phyloP scores from a whole-genome alignment of 2,113 vertebrate species.

The Chloropsis hardwickii region DNA sequence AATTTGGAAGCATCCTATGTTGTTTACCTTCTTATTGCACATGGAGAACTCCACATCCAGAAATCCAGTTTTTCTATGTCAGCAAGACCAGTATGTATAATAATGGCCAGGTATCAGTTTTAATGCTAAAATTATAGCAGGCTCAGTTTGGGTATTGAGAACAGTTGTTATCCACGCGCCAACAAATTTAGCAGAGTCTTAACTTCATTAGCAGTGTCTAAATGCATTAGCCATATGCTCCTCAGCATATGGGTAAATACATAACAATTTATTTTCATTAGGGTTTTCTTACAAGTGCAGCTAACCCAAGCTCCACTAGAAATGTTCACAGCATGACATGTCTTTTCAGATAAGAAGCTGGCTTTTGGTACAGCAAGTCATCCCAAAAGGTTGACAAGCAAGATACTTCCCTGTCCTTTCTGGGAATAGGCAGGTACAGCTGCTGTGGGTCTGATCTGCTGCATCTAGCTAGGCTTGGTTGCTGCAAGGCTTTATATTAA shows the following conservation, averaged over 20 bases:
- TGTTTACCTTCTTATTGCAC: not conserved
- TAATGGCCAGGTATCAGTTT: slow-evolving; percentile 20
- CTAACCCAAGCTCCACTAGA: slow-evolving; percentile 18
- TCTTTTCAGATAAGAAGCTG: slow-evolving; percentile 24
- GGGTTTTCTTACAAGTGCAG: slow-evolving; percentile 40
- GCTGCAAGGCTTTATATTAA: not conserved
- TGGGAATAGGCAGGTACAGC: not conserved
- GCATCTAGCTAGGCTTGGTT: not conserved
- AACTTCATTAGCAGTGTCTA: slow-evolving; percentile 69
- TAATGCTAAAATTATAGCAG: slow-evolving; percentile 20
- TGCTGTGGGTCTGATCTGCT: not conserved
- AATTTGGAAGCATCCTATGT: not conserved
- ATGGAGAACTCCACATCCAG: not conserved
- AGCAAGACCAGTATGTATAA: not conserved
- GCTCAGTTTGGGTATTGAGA: slow-evolving; percentile 22
- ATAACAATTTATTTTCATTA: slow-evolving; percentile 73
- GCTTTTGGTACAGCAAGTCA: not conserved
- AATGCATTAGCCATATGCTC: slow-evolving; percentile 70
- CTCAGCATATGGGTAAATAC: slow-evolving; percentile 69
- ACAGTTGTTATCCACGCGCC: slow-evolving; percentile 54
- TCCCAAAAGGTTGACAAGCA: not conserved
- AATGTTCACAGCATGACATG: not conserved
- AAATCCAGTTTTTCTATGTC: not conserved
- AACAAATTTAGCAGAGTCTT: slow-evolving; percentile 63
- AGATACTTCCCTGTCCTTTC: not conserved